Conservation (phyloP, 2,797 vertebrate species). For the Chaunax sp. region DNA sequence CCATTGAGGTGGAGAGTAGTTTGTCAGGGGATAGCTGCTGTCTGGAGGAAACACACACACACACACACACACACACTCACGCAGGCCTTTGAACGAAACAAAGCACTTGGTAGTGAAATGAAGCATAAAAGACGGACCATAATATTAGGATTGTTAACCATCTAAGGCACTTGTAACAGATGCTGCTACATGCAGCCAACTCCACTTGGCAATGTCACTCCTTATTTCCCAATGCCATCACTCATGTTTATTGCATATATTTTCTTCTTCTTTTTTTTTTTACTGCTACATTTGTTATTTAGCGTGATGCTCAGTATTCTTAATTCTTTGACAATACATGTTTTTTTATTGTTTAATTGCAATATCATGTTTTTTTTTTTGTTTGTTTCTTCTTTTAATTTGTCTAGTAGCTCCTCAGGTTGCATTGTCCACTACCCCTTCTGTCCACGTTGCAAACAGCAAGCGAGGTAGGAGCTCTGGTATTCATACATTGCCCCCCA, state of each 20-base stretch:
- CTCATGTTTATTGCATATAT: slow-evolving; percentile 66
- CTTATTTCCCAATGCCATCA: slow-evolving; percentile 67
- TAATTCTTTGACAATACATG: slow-evolving; percentile 60
- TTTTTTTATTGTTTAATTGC: slow-evolving; percentile 68
- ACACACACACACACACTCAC: slow-evolving; percentile 30
- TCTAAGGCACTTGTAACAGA: slow-evolving; percentile 62
- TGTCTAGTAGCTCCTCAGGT: slow-evolving; percentile 94
- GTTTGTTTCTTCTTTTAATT: slow-evolving; percentile 85
- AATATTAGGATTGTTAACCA: slow-evolving; percentile 65
- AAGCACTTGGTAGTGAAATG: slow-evolving; percentile 66
- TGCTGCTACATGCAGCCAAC: slow-evolving; percentile 64
- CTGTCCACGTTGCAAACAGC: slow-evolving; percentile 96
- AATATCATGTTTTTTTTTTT: slow-evolving; percentile 69
- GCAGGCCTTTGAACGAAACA: slow-evolving; percentile 54
- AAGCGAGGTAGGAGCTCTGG: slow-evolving; percentile 96
- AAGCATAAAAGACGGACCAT: slow-evolving; percentile 57
- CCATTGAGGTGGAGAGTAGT: slow-evolving; percentile 42
- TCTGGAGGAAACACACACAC: slow-evolving; percentile 57
- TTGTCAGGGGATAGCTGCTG: slow-evolving; percentile 59
- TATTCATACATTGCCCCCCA: slow-evolving; percentile 86
- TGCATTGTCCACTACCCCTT: slow-evolving; percentile 94
- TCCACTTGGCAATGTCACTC: slow-evolving; percentile 67
- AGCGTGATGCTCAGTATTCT: slow-evolving; percentile 47
- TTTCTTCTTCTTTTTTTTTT: slow-evolving; percentile 29
- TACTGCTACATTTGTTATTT: slow-evolving; percentile 41